A percentile compares a stretch with the other conserved stretches of the same genome.
These are phyloP conservation scores for Chaenogobius annularis DNA, from an alignment of 2,113 vertebrate genomes.

Conservation along the genomic window DNA sequence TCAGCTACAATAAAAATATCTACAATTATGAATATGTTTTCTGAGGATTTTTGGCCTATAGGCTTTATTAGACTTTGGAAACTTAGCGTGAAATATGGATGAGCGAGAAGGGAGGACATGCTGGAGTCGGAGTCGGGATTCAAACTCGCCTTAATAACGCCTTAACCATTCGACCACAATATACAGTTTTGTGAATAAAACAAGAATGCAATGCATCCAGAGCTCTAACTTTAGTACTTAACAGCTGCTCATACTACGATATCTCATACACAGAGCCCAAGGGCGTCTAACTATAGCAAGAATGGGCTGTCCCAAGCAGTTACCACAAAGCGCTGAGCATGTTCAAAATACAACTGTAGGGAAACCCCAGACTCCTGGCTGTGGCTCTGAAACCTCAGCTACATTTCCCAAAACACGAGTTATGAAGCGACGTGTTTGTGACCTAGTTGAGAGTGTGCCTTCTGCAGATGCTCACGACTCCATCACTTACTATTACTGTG, in stretches of 20 bases:
- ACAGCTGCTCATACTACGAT: neutral
- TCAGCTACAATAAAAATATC: too few relatives aligned
- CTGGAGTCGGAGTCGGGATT: too few relatives aligned
- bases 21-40: too few relatives aligned
- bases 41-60: too few relatives aligned
- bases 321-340: neutral
- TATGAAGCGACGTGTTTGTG: slow-evolving; percentile 37
- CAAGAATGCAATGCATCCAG: neutral
- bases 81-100: too few relatives aligned
- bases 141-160: too few relatives aligned
- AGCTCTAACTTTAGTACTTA: neutral
- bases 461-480: slow-evolving; percentile 69
- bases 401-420: slow-evolving; percentile 3
- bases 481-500: slow-evolving; percentile 64
- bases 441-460: slow-evolving; percentile 63
- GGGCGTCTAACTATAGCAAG: neutral
- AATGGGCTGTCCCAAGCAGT: slow-evolving; percentile 4
- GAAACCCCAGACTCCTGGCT: slow-evolving; percentile 2
- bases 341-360: neutral
- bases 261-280: neutral
- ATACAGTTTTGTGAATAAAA: neutral
- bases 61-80: too few relatives aligned
- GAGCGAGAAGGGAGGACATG: too few relatives aligned
- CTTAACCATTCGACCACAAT: too few relatives aligned
- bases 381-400: neutral